Base-by-base conservation (phyloP, 2,888 invertebrate genomes). In the Apocheima hispidaria region DNA sequence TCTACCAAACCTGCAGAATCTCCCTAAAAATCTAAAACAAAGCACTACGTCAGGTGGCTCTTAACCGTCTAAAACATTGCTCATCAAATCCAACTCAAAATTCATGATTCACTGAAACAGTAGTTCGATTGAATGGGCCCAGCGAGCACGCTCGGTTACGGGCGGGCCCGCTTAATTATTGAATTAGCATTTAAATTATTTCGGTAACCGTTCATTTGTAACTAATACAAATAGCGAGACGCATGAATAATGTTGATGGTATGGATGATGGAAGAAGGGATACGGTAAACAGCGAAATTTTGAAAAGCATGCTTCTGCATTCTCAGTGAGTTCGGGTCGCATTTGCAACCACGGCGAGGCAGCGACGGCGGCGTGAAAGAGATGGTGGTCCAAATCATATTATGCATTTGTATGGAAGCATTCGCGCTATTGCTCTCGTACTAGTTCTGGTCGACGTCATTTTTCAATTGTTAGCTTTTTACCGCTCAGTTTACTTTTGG, bases 151-250 rank as follows among this genome's bases (percentile, higher is more conserved):
- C 75, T 79, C 82, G 76, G 88, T 87, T 86, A 87, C 89, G 84
- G 86, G 82, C 80, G 86, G 88, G 82, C 83, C 87, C 87, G 82
- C 82, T 92, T 93, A 93, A 93, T 93, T 93, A 93, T 91, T 86
- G 91, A 90, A 93, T 93, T 93, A 92, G 93, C 93, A 93, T 93
- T 90, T 93, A 93, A 93, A 93, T 93, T 86, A 93, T 93, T 92
- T 93, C 86, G 93, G 92, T 88, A 92, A 89, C 92, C 93, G 87
- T 92, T 92, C 93, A 92, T 92, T 93, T 93, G 93, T 92, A 91
- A 93, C 92, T 93, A 93, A 93, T 90, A 91, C 91, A 92, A 92
- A 92, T 91, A 85, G 90, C 87, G 82, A 81, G 84, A 80, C 79
- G 88, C 88, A 92, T 93, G 92, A 92, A 92, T 92, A 90, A 90